Evolutionary conservation across 2,888 invertebrate species (phyloP).

Genomic region (Clistopyga incitator): DNA sequence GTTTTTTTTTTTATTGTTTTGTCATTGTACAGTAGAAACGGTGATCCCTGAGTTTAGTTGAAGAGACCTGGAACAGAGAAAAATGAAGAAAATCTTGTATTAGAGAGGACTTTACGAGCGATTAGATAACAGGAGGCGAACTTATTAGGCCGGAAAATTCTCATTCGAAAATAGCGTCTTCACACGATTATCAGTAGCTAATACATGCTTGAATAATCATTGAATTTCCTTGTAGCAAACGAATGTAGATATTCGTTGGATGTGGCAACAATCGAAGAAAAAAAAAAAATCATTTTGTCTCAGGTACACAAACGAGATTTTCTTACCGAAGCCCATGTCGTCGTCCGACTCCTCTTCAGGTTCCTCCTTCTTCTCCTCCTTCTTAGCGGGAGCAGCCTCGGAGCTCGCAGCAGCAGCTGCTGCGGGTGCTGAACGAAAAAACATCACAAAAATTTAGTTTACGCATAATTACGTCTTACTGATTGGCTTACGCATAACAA

Average conservation of each 20-base stretch:
- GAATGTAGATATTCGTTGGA: conserved; percentile 55
- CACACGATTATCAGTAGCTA: conserved; percentile 85
- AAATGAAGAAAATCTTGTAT: conserved; percentile 75
- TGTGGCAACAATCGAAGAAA: conserved; percentile 37
- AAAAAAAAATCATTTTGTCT: conserved; percentile 14
- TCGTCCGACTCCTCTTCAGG: conserved; percentile 94
- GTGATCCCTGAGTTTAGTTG: conserved; percentile 86
- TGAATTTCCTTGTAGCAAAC: conserved; percentile 73
- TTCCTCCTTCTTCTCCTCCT: conserved; percentile 92
- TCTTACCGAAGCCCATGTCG: conserved; percentile 96
- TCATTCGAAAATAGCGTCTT: conserved; percentile 74
- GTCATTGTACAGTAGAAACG: conserved; percentile 66
- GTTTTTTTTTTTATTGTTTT: conserved; percentile 62
- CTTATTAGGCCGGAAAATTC: conserved; percentile 56
- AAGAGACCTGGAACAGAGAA: conserved; percentile 89
- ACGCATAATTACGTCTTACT: background rate
- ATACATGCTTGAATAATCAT: conserved; percentile 87
- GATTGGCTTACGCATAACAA: background rate
- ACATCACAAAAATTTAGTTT: conserved; percentile 1
- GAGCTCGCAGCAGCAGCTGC: conserved; percentile 88
- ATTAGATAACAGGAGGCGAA: background rate
- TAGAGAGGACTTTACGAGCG: conserved; percentile 45
- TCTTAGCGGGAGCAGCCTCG: conserved; percentile 87
- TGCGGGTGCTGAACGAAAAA: conserved; percentile 67
- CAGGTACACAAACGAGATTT: conserved; percentile 56